These are phyloP conservation scores for Abscondita cerata DNA, from an alignment of 2,888 invertebrate genomes.

Conservation along the genomic window DNA sequence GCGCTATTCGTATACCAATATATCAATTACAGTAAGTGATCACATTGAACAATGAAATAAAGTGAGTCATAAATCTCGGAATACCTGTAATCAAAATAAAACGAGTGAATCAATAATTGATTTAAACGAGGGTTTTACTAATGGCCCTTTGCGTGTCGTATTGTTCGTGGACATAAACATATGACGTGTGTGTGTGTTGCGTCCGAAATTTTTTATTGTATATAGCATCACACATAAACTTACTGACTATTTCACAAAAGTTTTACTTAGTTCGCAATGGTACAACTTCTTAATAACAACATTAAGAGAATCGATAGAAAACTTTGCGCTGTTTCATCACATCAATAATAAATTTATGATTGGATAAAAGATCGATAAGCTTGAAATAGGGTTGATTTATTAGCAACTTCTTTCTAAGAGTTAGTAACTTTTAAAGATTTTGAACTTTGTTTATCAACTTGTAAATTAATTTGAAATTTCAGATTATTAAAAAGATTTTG, in stretches of 20 bases:
- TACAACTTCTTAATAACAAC: no score
- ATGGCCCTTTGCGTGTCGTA: conserved; percentile 38
- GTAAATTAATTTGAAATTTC: no score
- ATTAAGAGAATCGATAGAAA: no score
- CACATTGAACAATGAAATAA: conserved; percentile 26
- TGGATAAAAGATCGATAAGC: not conserved
- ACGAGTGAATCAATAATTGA: conserved; percentile 38
- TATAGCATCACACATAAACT: conserved; percentile 22
- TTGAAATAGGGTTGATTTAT: no score
- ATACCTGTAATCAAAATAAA: conserved; percentile 33
- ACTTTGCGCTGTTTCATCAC: no score
- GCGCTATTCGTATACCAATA: no score
- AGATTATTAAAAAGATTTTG: no score
- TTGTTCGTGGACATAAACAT: conserved; percentile 29
- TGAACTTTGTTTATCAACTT: no score
- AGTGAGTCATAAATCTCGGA: conserved; percentile 36
- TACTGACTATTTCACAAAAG: conserved; percentile 9
- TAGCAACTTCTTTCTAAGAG: no score
- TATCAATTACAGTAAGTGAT: conserved; percentile 20
- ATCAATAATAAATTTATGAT: not conserved
- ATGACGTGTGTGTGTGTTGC: conserved; percentile 28
- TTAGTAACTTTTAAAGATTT: no score
- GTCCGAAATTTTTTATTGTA: conserved; percentile 28
- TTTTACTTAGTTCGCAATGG: conserved; percentile 7
- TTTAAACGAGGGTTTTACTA: conserved; percentile 35